Percentiles rank a stretch among this genome's conserved stretches.
Conservation (phyloP, 2,113 vertebrate genomes). For the Pavo muticus region DNA sequence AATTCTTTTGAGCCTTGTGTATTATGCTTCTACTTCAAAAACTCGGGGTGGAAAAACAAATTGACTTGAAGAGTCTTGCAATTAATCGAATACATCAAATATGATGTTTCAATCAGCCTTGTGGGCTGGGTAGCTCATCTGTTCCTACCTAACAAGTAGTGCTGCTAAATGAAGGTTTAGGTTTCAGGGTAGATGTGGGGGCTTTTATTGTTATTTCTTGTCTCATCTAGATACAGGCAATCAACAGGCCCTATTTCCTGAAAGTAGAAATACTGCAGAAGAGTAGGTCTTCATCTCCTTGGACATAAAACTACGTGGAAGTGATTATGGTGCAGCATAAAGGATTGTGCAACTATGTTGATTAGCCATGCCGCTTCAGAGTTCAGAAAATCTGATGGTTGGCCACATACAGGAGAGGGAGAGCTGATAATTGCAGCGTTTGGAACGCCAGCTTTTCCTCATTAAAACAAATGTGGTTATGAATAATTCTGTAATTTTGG, state of each 20-base stretch:
- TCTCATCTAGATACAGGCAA: not conserved
- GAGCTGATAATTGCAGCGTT: not conserved
- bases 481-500: not conserved
- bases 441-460: not conserved
- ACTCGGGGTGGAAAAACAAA: not conserved
- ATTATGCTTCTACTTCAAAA: not conserved
- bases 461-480: slow-evolving; percentile 26
- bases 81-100: not conserved
- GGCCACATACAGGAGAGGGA: not conserved
- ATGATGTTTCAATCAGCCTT: not conserved
- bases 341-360: not conserved
- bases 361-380: not conserved
- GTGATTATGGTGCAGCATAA: not conserved
- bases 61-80: not conserved
- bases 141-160: not conserved
- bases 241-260: not conserved
- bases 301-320: not conserved
- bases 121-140: not conserved
- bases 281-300: not conserved
- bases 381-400: slow-evolving; percentile 16
- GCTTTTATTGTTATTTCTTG: not conserved
- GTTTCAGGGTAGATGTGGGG: not conserved
- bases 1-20: not conserved
- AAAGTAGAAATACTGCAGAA: not conserved
- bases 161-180: not conserved